Percentiles rank a stretch among this genome's conserved stretches.
phyloP scores from a whole-genome alignment of 2,113 vertebrate species.

The Phylloscopus trochiloides region DNA sequence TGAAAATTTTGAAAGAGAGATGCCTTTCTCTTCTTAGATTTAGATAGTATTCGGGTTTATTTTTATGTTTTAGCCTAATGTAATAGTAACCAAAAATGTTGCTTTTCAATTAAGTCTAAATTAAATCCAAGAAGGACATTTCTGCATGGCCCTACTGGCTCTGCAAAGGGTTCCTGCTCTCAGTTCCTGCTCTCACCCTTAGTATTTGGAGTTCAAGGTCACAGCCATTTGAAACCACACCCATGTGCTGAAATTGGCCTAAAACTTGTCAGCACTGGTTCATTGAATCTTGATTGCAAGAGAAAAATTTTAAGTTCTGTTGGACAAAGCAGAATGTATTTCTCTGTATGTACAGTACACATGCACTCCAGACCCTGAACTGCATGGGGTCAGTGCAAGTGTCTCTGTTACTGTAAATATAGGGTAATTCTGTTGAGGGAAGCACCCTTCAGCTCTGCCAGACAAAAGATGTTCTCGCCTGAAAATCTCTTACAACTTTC shows the following conservation, averaged over 20 bases:
- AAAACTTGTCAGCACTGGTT: neutral
- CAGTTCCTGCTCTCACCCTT: constrained; percentile 53
- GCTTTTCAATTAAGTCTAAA: constrained; percentile 75
- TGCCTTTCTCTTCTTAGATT: constrained; percentile 84
- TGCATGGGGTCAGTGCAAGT: neutral
- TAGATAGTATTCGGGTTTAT: constrained; percentile 76
- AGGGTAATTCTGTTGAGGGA: neutral
- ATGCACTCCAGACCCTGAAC: neutral
- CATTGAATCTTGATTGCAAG: neutral
- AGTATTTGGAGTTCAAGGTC: neutral
- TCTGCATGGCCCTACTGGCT: constrained; percentile 35
- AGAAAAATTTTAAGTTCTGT: neutral
- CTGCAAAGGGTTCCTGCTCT: constrained; percentile 1
- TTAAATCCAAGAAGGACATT: constrained; percentile 69
- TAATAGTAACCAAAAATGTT: constrained; percentile 77
- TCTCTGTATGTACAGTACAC: neutral
- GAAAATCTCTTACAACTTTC: neutral
- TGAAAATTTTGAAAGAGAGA: constrained; percentile 80
- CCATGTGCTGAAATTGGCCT: accelerated
- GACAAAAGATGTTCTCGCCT: neutral
- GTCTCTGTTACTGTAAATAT: neutral
- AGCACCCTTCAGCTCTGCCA: neutral
- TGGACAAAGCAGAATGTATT: neutral
- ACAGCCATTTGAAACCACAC: neutral
- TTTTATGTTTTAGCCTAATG: constrained; percentile 81